Evolutionary conservation across 2,888 invertebrate species (phyloP).

Genomic region (Taphrorychus bicolor): DNA sequence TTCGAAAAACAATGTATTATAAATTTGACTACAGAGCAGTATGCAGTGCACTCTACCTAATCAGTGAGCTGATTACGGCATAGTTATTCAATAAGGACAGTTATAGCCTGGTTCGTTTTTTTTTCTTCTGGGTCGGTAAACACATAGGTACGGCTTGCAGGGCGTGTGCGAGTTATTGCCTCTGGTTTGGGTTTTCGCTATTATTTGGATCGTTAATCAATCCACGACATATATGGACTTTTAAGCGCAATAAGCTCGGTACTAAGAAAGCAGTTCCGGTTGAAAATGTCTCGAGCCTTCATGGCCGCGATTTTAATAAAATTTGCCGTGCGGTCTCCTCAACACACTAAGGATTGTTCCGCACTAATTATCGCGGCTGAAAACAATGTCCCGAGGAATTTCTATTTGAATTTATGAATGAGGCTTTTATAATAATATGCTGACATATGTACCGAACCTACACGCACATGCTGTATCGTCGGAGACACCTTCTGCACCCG

Average conservation of each 20-base stretch:
- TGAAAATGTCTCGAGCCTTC: slow-evolving; percentile 16
- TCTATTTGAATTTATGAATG: slow-evolving; percentile 2
- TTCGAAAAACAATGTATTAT: slow-evolving; percentile 43
- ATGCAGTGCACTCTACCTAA: slow-evolving; percentile 37
- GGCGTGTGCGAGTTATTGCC: slow-evolving; percentile 16
- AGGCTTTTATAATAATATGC: not conserved
- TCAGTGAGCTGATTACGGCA: slow-evolving; percentile 42
- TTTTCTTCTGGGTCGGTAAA: slow-evolving; percentile 19
- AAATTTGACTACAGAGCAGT: slow-evolving; percentile 41
- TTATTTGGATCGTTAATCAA: slow-evolving; percentile 2
- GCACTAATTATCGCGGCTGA: slow-evolving; percentile 23
- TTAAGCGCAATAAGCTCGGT: not conserved
- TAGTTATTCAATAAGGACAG: slow-evolving; percentile 40
- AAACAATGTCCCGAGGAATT: slow-evolving; percentile 20
- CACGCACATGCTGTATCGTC: not conserved
- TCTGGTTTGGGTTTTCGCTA: slow-evolving; percentile 1
- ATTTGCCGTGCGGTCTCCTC: slow-evolving; percentile 17
- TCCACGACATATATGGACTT: not conserved
- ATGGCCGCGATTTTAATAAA: slow-evolving; percentile 28
- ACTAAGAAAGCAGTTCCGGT: slow-evolving; percentile 16
- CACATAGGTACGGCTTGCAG: slow-evolving; percentile 24
- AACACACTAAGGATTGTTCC: slow-evolving; percentile 21
- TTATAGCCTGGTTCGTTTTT: slow-evolving; percentile 31
- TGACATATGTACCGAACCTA: not conserved
- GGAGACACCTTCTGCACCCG: not conserved